phyloP scores from a whole-genome alignment of 2,797 vertebrate genomes.

The Bothrops alternatus region DNA sequence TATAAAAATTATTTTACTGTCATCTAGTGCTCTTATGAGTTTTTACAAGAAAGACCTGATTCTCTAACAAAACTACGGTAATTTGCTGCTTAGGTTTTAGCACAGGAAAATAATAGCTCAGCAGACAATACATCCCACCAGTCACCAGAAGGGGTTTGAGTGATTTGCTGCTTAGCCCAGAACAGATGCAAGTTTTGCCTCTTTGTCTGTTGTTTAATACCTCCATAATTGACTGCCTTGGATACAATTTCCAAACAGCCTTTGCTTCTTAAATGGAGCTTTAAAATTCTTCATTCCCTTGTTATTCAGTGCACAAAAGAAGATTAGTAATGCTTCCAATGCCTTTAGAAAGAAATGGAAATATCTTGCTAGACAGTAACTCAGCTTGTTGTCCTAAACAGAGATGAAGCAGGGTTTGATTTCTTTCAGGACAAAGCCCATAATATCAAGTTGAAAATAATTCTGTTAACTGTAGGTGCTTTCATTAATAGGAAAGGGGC shows the following conservation, averaged over 20 bases:
- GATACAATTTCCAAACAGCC: constrained; percentile 47
- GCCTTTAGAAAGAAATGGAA: constrained; percentile 47
- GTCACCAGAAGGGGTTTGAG: constrained; percentile 37
- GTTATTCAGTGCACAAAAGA: constrained; percentile 60
- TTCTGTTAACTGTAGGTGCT: not conserved
- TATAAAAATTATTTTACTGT: not conserved
- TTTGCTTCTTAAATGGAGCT: constrained; percentile 40
- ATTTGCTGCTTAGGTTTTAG: constrained; percentile 55
- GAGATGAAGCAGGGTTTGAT: not conserved
- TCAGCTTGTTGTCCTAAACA: constrained; percentile 13
- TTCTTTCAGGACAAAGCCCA: not conserved
- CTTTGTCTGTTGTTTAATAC: constrained; percentile 61
- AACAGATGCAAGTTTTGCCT: constrained; percentile 53
- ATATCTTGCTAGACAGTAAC: constrained; percentile 53
- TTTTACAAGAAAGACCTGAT: not conserved
- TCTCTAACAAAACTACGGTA: constrained; percentile 26
- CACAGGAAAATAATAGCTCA: constrained; percentile 46
- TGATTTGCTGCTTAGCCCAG: constrained; percentile 58
- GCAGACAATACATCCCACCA: constrained; percentile 57
- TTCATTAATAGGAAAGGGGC: not conserved
- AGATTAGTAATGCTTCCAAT: constrained; percentile 58
- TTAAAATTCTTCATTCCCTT: constrained; percentile 36
- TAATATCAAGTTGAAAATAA: not conserved
- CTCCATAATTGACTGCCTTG: constrained; percentile 55
- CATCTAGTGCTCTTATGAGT: not conserved